phyloP scores from a whole-genome alignment of 2,888 invertebrate genomes.

The Drosophila maculinotata region DNA sequence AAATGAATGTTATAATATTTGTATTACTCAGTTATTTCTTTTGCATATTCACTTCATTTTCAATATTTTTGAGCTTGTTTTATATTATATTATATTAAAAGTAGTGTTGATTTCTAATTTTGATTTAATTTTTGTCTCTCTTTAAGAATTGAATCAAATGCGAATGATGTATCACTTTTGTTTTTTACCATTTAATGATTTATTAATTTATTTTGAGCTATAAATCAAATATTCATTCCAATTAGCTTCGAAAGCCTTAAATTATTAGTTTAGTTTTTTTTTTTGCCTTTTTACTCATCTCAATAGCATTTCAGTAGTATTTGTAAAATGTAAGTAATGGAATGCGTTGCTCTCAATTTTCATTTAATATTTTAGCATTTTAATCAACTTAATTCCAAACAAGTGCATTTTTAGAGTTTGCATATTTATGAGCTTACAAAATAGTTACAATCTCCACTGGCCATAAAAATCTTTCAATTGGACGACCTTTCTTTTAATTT shows the following conservation, averaged over 20 bases:
- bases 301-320: too few relatives aligned
- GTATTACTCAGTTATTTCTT: too few relatives aligned
- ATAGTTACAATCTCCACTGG: constrained; percentile 9
- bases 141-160: too few relatives aligned
- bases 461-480: constrained; percentile 2
- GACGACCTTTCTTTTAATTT: constrained; percentile 34
- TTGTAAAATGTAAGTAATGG: too few relatives aligned
- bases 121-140: not conserved
- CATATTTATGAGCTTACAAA: constrained; percentile 27
- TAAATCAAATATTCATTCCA: too few relatives aligned
- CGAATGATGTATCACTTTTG: not conserved
- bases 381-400: not conserved
- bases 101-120: not conserved
- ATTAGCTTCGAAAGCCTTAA: too few relatives aligned
- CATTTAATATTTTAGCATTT: not conserved
- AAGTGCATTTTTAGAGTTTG: constrained; percentile 13
- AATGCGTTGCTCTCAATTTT: not conserved
- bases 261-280: too few relatives aligned
- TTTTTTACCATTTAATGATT: not conserved
- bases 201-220: not conserved
- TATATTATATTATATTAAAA: not conserved
- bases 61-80: not conserved
- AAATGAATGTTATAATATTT: too few relatives aligned
- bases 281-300: too few relatives aligned
- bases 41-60: not conserved